Conservation (phyloP, 2,888 invertebrate species). For the Melanchra persicariae region DNA sequence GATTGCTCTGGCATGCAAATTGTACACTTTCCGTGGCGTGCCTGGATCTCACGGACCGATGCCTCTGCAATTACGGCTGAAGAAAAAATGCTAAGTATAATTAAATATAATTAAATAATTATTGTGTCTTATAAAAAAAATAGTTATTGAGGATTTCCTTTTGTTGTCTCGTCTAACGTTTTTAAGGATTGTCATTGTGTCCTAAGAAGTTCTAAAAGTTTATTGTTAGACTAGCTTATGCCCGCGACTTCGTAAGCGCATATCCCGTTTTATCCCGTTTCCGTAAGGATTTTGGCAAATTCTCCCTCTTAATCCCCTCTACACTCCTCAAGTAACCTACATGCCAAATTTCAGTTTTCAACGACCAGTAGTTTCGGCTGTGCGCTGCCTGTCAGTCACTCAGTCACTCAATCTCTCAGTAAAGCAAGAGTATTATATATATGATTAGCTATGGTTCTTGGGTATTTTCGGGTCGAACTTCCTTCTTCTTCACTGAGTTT, state of each 20-base stretch:
- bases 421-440: no score
- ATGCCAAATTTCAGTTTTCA: no score
- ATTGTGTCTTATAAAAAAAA: constrained; percentile 18
- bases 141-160: constrained; percentile 33
- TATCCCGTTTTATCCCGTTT: no score
- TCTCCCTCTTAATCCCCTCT: no score
- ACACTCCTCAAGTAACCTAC: no score
- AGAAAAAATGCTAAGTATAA: constrained; percentile 43
- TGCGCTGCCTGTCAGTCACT: no score
- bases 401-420: no score
- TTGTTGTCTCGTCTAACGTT: constrained; percentile 1
- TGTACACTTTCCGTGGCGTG: constrained; percentile 63
- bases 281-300: no score
- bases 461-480: background rate
- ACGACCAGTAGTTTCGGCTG: no score
- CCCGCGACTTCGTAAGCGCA: no score
- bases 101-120: constrained; percentile 29
- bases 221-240: background rate
- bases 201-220: background rate
- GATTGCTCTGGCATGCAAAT: constrained; percentile 65
- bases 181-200: constrained; percentile 9
- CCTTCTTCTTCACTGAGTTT: no score
- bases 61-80: constrained; percentile 54
- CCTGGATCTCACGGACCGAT: constrained; percentile 67
- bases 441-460: background rate